These are phyloP conservation scores for Meandrusa payeni DNA, from an alignment of 2,888 invertebrate species.

Conservation along the genomic window DNA sequence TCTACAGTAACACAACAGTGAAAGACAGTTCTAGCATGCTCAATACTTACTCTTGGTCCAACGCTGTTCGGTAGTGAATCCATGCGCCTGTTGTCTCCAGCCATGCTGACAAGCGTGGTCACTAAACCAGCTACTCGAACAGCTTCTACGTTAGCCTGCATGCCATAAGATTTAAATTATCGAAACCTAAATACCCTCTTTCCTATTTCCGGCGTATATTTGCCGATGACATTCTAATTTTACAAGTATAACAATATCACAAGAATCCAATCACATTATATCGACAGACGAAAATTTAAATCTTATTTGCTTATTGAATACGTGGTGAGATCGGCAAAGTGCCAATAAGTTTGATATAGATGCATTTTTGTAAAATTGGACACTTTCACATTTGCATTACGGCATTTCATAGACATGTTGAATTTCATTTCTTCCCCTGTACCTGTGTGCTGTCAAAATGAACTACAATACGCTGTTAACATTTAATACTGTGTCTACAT, in stretches of 20 bases:
- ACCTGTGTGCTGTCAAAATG: conserved; percentile 15
- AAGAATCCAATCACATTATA: conserved; percentile 40
- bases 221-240: conserved; percentile 22
- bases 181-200: conserved; percentile 36
- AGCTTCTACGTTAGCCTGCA: conserved; percentile 89
- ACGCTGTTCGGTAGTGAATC: conserved; percentile 75
- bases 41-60: conserved; percentile 72
- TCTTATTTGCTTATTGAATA: conserved; percentile 53
- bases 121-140: conserved; percentile 91
- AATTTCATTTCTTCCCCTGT: conserved; percentile 3
- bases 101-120: conserved; percentile 91
- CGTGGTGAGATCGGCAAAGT: conserved; percentile 23
- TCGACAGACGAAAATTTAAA: conserved; percentile 66
- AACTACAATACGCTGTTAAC: conserved; percentile 26
- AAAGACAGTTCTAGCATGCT: conserved; percentile 33
- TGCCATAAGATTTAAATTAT: conserved; percentile 78
- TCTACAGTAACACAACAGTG: conserved; percentile 10
- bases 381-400: conserved; percentile 5
- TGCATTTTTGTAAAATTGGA: conserved; percentile 30
- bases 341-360: conserved; percentile 47
- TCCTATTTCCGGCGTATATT: conserved; percentile 23
- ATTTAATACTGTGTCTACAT: conserved; percentile 43
- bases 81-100: conserved; percentile 82
- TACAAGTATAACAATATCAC: conserved; percentile 15
- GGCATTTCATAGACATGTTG: conserved; percentile 22